Conservation (phyloP, 2,888 invertebrate species). For the Mesoligia furuncula region DNA sequence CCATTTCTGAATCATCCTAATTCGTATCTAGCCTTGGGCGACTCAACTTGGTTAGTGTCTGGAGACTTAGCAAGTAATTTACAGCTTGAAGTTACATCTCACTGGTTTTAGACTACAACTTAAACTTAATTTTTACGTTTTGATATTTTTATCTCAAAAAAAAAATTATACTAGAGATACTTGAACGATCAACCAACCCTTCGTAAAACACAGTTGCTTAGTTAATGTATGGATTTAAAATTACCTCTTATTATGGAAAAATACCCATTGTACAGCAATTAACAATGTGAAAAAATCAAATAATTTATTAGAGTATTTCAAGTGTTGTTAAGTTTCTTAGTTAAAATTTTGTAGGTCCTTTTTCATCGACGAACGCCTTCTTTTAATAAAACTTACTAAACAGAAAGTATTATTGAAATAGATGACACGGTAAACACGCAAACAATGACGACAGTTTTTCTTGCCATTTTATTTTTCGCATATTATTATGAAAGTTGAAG, state of each 20-base stretch:
- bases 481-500: conserved; percentile 19
- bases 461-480: neutral
- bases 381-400: neutral
- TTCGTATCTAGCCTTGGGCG: conserved; percentile 20
- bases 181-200: neutral
- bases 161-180: neutral
- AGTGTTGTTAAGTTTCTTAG: no score
- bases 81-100: neutral
- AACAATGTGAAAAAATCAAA: neutral
- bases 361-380: neutral
- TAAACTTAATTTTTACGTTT: neutral
- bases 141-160: neutral
- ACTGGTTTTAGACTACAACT: neutral
- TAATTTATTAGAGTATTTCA: neutral
- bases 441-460: neutral
- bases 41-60: conserved; percentile 12
- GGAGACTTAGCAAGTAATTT: conserved; percentile 24
- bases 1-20: conserved; percentile 35
- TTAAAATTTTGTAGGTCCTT: neutral
- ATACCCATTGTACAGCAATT: neutral
- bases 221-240: neutral
- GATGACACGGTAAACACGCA: neutral
- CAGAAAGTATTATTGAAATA: neutral
- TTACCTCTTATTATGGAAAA: neutral
- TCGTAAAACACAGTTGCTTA: neutral